Percentiles rank a stretch among this genome's conserved stretches.
Conservation (phyloP, 2,797 vertebrate species). For the Cottoperca gobio region DNA sequence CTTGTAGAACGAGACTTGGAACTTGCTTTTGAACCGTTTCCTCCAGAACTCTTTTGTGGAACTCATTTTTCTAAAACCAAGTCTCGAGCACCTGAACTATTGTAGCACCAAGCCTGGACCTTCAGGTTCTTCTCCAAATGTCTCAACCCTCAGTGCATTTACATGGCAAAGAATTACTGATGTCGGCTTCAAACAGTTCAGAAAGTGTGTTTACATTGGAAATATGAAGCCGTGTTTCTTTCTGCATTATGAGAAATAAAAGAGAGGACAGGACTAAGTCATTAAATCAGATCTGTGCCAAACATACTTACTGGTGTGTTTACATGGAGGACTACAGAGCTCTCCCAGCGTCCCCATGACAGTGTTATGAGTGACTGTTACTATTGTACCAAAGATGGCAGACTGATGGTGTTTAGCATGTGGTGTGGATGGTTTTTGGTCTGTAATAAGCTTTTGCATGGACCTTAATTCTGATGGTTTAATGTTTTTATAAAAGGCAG, state of each 20-base stretch:
- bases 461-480: slow-evolving; percentile 45
- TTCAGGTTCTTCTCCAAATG: slow-evolving; percentile 3
- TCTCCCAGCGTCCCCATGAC: background rate
- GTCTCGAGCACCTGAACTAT: background rate
- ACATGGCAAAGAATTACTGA: slow-evolving; percentile 67
- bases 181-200: background rate
- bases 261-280: background rate
- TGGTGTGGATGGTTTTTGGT: slow-evolving; percentile 36
- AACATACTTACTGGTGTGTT: slow-evolving; percentile 43
- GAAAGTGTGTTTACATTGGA: slow-evolving; percentile 41
- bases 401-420: slow-evolving; percentile 35
- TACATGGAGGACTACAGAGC: slow-evolving; percentile 45
- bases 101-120: background rate
- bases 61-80: slow-evolving; percentile 7
- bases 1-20: slow-evolving; percentile 13
- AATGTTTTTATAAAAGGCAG: slow-evolving; percentile 47
- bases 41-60: slow-evolving; percentile 3
- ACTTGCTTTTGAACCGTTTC: background rate
- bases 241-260: background rate
- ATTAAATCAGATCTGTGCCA: slow-evolving; percentile 20
- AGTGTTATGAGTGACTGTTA: slow-evolving; percentile 10
- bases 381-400: slow-evolving; percentile 25
- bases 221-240: slow-evolving; percentile 30
- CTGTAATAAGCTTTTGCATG: slow-evolving; percentile 54
- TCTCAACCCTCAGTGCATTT: slow-evolving; percentile 71